phyloP scores from a whole-genome alignment of 2,797 vertebrate species.

The Antrozous pallidus region DNA sequence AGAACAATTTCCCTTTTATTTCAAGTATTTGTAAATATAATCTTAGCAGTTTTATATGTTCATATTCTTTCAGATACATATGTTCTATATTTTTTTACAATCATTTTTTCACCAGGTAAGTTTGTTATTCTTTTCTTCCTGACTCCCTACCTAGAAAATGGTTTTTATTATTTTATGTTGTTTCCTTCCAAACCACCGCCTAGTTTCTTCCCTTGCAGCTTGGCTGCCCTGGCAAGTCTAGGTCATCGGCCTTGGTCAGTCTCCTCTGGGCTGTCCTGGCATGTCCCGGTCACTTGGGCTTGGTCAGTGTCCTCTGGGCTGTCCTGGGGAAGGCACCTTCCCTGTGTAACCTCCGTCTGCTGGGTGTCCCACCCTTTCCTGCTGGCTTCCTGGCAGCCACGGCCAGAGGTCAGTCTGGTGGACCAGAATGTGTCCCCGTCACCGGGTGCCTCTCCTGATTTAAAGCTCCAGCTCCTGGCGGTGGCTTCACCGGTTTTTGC shows the following conservation, averaged over 20 bases:
- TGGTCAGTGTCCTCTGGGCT: background rate
- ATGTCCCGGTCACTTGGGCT: background rate
- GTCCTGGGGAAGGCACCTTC: background rate
- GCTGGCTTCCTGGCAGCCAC: background rate
- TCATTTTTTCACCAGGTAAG: background rate
- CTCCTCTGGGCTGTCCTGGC: background rate
- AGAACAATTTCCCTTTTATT: background rate
- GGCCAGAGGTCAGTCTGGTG: background rate
- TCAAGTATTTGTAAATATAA: background rate
- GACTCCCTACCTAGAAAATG: background rate
- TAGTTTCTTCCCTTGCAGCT: background rate
- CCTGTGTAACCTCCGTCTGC: background rate
- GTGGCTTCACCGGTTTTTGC: background rate
- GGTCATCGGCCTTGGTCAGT: background rate
- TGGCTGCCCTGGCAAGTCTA: no score
- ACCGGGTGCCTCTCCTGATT: constrained; percentile 38
- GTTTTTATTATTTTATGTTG: background rate
- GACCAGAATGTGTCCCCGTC: background rate
- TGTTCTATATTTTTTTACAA: background rate
- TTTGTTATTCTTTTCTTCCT: background rate
- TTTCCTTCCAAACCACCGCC: background rate
- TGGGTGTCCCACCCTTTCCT: background rate
- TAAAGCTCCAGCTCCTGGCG: constrained; percentile 38
- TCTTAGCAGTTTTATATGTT: background rate
- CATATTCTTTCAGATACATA: background rate